These are phyloP conservation scores for Agrotis clavis DNA, from an alignment of 2,888 invertebrate genomes.

Conservation along the genomic window DNA sequence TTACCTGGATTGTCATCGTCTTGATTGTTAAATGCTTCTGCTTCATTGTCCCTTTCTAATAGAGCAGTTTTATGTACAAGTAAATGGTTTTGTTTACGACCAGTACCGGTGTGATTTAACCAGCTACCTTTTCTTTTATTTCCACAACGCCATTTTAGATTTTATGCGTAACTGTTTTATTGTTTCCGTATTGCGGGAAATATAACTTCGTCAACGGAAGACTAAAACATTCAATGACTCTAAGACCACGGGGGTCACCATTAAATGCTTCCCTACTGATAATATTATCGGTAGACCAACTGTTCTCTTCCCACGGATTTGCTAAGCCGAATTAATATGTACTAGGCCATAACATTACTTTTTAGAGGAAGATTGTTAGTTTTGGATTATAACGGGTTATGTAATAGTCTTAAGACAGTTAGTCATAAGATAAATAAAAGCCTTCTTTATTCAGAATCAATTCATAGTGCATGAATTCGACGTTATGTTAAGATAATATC, in stretches of 20 bases:
- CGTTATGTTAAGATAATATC: neutral
- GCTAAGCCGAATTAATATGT: slow-evolving; percentile 16
- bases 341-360: neutral
- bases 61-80: neutral
- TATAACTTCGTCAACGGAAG: slow-evolving; percentile 42
- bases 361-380: neutral
- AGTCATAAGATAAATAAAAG: too few relatives aligned
- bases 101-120: slow-evolving; percentile 15
- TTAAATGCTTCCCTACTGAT: slow-evolving; percentile 56
- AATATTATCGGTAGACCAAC: slow-evolving; percentile 29
- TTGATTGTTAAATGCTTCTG: neutral
- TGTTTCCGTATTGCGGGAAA: slow-evolving; percentile 23
- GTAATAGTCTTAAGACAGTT: neutral
- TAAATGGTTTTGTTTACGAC: slow-evolving; percentile 10
- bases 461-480: neutral
- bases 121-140: slow-evolving; percentile 41
- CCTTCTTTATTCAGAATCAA: neutral
- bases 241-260: slow-evolving; percentile 58
- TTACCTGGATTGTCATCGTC: neutral
- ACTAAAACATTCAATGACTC: slow-evolving; percentile 23
- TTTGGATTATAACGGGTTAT: slow-evolving; percentile 1
- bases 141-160: slow-evolving; percentile 30
- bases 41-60: neutral
- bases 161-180: slow-evolving; percentile 34
- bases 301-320: slow-evolving; percentile 53